These are phyloP conservation scores for Montipora foliosa DNA, from an alignment of 64 coral and sea anemone species.

Conservation along the genomic window DNA sequence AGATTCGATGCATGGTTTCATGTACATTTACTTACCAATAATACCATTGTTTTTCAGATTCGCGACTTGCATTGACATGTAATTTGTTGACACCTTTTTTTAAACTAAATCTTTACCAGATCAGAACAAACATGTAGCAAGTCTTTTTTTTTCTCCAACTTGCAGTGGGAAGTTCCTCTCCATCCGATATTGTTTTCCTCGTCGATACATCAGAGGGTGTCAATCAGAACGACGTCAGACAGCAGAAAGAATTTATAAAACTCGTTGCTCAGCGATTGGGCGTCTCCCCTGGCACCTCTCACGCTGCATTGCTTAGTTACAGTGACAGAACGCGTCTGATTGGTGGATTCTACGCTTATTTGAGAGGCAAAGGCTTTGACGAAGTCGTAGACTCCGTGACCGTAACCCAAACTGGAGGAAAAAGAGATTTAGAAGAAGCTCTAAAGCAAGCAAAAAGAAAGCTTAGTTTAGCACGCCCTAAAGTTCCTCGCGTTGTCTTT, in stretches of 20 bases:
- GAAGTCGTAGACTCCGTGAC: slow-evolving; percentile 50
- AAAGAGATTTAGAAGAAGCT: slow-evolving; percentile 73
- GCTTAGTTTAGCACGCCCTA: slow-evolving; percentile 27
- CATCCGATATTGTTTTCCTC: slow-evolving; percentile 70
- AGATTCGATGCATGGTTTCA: too few relatives aligned
- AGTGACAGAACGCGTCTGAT: slow-evolving; percentile 36
- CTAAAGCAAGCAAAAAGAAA: slow-evolving; percentile 23
- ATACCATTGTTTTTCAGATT: not conserved
- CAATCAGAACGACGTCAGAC: slow-evolving; percentile 24
- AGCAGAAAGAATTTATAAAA: slow-evolving; percentile 69
- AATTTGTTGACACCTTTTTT: not conserved
- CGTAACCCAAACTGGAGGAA: slow-evolving; percentile 1
- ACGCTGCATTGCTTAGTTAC: slow-evolving; percentile 63
- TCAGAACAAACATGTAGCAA: not conserved
- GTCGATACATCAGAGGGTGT: slow-evolving; percentile 77
- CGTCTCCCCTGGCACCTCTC: slow-evolving; percentile 37
- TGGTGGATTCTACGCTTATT: slow-evolving; percentile 38
- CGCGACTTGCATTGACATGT: not conserved
- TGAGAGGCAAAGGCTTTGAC: slow-evolving; percentile 8
- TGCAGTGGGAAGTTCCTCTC: not conserved
- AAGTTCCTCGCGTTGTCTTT: slow-evolving; percentile 20
- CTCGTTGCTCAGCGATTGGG: slow-evolving; percentile 49
- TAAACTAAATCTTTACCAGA: too few relatives aligned
- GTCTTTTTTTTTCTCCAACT: not conserved
- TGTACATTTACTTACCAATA: not conserved